These are phyloP conservation scores for Hippopotamyrus pictus DNA, from an alignment of 2,797 vertebrate species.

Conservation along the genomic window DNA sequence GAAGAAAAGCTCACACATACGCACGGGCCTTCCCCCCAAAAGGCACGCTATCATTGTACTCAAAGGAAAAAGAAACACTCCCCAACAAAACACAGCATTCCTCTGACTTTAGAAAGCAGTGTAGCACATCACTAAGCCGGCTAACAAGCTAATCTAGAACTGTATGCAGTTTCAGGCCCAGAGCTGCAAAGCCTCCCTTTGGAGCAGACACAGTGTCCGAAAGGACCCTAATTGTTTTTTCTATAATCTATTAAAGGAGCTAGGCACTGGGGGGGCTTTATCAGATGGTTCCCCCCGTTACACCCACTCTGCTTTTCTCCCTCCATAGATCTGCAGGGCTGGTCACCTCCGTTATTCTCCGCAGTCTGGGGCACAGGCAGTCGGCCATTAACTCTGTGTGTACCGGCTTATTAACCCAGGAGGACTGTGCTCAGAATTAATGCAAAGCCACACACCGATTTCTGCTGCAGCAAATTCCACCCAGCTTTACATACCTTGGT, in stretches of 20 bases:
- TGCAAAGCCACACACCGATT: too few relatives aligned
- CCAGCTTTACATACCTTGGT: background rate
- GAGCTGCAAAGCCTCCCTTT: background rate
- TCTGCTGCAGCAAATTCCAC: background rate
- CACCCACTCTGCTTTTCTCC: constrained; percentile 27
- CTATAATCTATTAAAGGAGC: constrained; percentile 32
- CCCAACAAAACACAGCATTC: background rate
- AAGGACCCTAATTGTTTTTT: constrained; percentile 35
- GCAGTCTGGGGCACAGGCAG: constrained; percentile 15
- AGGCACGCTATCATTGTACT: background rate
- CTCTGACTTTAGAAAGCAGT: background rate
- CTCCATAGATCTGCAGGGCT: constrained; percentile 32
- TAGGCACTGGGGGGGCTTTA: constrained; percentile 30
- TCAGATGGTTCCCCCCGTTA: constrained; percentile 36
- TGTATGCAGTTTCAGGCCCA: background rate
- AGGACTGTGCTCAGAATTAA: background rate
- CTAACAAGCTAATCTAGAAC: background rate
- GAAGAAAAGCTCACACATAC: background rate
- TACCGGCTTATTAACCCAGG: background rate
- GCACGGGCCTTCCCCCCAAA: background rate
- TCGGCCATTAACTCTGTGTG: background rate
- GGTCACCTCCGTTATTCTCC: constrained; percentile 23
- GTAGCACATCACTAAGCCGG: background rate
- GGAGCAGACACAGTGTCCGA: constrained; percentile 15
- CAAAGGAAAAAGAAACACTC: background rate